phyloP scores from a whole-genome alignment of 1,140 invertebrate genomes.

The Drosophila sproati region DNA sequence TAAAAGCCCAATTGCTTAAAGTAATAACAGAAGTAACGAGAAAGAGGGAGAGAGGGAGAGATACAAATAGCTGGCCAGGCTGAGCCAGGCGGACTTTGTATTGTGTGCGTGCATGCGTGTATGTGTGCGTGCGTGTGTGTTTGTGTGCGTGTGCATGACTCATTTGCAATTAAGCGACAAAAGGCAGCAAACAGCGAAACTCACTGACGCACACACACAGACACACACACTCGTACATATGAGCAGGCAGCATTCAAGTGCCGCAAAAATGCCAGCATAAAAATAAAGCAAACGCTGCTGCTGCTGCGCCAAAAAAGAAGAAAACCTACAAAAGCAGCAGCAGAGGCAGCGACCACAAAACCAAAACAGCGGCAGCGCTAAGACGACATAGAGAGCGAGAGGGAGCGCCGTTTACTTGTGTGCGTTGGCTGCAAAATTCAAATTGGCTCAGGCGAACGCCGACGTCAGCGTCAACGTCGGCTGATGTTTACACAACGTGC shows the following conservation, averaged over 20 bases:
- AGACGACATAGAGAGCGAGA: constrained; percentile 1
- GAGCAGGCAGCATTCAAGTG: constrained; percentile 58
- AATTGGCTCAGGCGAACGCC: constrained; percentile 50
- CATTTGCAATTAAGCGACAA: constrained; percentile 80
- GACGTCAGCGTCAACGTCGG: constrained; percentile 37
- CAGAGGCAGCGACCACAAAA: constrained; percentile 65
- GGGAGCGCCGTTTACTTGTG: constrained; percentile 3
- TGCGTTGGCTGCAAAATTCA: constrained; percentile 50
- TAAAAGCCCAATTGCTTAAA: constrained; percentile 67
- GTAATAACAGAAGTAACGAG: constrained; percentile 17
- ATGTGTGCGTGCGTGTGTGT: constrained; percentile 31
- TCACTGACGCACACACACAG: constrained; percentile 20
- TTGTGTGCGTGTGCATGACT: constrained; percentile 66
- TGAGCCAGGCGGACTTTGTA: constrained; percentile 66
- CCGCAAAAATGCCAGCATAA: constrained; percentile 80
- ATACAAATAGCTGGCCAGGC: constrained; percentile 48
- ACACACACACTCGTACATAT: constrained; percentile 9
- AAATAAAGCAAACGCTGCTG: constrained; percentile 68
- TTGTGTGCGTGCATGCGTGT: constrained; percentile 44
- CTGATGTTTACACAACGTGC: constrained; percentile 79
- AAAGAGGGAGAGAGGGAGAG: constrained; percentile 2
- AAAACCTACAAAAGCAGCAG: constrained; percentile 59
- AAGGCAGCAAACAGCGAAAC: constrained; percentile 47
- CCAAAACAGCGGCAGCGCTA: constrained; percentile 16
- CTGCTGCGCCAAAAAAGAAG: constrained; percentile 42